Base-by-base conservation (phyloP, 2,888 invertebrate genomes). In the Drosophila sordidula region DNA sequence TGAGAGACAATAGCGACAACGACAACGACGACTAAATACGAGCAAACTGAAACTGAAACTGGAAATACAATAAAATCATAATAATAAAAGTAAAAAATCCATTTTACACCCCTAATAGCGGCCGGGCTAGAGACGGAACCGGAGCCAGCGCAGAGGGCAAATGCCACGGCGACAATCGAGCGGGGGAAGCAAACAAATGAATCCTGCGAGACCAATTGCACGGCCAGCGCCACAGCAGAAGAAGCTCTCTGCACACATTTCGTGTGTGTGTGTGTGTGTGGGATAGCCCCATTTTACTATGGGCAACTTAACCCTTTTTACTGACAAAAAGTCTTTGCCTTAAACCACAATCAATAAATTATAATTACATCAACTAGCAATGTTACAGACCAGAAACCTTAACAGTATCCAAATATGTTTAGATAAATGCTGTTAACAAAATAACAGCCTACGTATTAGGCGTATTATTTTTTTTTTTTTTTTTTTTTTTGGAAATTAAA, bases 41-140 rank as follows among this genome's bases (percentile, higher is more conserved):
- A 69, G 57, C 65, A 54, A 68, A 47, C 65, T 70, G 66, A 41
- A 81, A 75, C 67, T 69, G 67, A 72, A 81, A 82, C 79, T 85
- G 80, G 76, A 82, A 87, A 87, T 88, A 84, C 80, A 87, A 85
- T 89, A 89, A 87, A 87, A 87, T 87, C 83, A 85, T 87, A 88
- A 87, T 83, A 88, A 88, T 87, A 87, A 83, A 89, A 89, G 85
- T 86, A 87, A 87, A 80, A 89, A 89, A 78, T 83, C 85, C 87
- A 85, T 88, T 88, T 89, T 88, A 88, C 88, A 88, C 88, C 88
- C 88, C 87, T 88, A 88, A 89, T 88, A 88, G 79, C 74, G 52
- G 44, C 57, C 29, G 29, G 29, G 29, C 29, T 9, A 29, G 9
- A 29, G 29, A 4, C 34, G 3, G 34, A 4, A 11, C 11, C 32